A percentile compares a stretch with the other conserved stretches of the same genome.
Conservation (phyloP, 1,140 invertebrate species). For the Drosophila kepulauana region DNA sequence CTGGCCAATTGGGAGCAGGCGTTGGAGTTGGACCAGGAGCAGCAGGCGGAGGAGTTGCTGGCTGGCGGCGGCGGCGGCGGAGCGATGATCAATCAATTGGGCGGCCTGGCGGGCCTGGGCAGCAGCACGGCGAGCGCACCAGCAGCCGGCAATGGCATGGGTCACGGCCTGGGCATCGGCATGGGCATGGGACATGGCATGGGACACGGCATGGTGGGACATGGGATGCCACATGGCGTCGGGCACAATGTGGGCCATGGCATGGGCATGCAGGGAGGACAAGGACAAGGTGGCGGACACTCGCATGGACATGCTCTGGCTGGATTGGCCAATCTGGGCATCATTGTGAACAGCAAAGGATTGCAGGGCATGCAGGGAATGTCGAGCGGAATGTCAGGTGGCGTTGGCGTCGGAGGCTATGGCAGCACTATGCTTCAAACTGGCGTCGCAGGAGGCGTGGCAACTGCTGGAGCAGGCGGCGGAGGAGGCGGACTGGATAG, state of each 20-base stretch:
- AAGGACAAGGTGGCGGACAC: constrained; percentile 47
- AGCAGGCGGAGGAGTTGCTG: constrained; percentile 22
- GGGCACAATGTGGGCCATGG: too few species aligned
- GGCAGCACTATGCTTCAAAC: constrained; percentile 51
- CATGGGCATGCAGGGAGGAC: not conserved
- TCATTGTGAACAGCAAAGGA: constrained; percentile 63
- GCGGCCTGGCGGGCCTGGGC: constrained; percentile 41
- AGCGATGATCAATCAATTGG: constrained; percentile 62
- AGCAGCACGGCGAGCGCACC: constrained; percentile 56
- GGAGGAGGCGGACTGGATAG: constrained; percentile 56
- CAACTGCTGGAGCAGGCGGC: constrained; percentile 24
- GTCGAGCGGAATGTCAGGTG: constrained; percentile 16
- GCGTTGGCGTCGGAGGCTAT: constrained; percentile 48
- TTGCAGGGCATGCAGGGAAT: constrained; percentile 39
- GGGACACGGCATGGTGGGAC: not conserved
- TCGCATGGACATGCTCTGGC: constrained; percentile 72
- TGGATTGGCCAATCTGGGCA: constrained; percentile 72
- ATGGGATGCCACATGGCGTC: too few species aligned
- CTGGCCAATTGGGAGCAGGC: constrained; percentile 26
- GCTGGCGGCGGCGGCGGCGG: constrained; percentile 24
- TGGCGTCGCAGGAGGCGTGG: constrained; percentile 29
- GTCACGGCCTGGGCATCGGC: not conserved
- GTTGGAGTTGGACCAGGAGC: not conserved
- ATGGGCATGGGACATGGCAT: not conserved
- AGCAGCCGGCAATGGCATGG: constrained; percentile 11